Evolutionary conservation across 2,888 invertebrate genomes (phyloP), one percentile per base, ranked within the genome.

Genomic region (Abrostola tripartita): DNA sequence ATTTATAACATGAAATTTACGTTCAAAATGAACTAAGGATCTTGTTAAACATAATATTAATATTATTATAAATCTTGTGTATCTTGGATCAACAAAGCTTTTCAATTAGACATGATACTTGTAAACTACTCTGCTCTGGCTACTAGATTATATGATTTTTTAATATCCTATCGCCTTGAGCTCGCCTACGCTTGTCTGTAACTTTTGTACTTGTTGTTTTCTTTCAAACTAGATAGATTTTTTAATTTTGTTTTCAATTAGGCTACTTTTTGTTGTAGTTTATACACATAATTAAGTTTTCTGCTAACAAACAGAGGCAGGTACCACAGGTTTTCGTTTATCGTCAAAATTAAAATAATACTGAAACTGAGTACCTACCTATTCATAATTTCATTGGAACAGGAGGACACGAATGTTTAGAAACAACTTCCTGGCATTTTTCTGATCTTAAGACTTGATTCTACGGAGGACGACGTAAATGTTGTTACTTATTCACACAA

Each of bases 41-140:
- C 62, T 74, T 72, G 62, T 79, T 69, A 70, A 68, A 67, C 65
- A 70, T 66, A 78, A 78, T 72, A 79, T 76, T 80, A 69, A 79
- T 78, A 70, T 69, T 78, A 70, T 69, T 55, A 61, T 68, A 44
- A 40, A 40, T 71, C 64, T 69, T 51, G 52, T 67, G 69, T 50
- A 52, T 63, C 56, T 64, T 5, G 44, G 12, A 52, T 68, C 51
- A 58, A 60, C 60, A 59, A 59, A 65, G 66, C 65, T 50, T 41
- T 78, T 65, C 71, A 73, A 76, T 79, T 77, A 79, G 70, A 74
- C 64, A 61, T 14, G 24, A 57, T 62, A 52, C 69, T 61, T 54
- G 59, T 59, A 61, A 54, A 73, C 60, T 62, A 55, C 49, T 67
- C 60, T 57, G 42, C 53, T 52, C 38, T 47, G 51, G 52, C 52